Percentiles rank a stretch among this genome's conserved stretches.
phyloP scores from a whole-genome alignment of 2,113 vertebrate genomes.

The Psittacara wagleri region DNA sequence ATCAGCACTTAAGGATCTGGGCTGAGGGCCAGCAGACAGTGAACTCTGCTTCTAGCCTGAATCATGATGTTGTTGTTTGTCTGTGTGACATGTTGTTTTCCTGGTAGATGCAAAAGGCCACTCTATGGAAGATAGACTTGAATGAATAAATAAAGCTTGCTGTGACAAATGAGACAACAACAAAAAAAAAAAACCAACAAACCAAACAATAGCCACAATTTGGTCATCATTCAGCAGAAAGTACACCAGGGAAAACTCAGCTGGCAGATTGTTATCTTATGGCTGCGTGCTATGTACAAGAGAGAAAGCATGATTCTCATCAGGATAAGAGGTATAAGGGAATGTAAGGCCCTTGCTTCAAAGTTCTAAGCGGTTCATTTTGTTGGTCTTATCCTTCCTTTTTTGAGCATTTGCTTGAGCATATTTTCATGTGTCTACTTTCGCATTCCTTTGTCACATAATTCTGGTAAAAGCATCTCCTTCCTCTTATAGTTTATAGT shows the following conservation, averaged over 20 bases:
- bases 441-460: neutral
- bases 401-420: neutral
- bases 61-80: neutral
- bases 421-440: neutral
- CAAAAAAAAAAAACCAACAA: too few relatives aligned
- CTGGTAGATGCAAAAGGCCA: neutral
- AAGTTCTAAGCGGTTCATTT: neutral
- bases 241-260: neutral
- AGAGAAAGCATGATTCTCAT: neutral
- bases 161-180: neutral
- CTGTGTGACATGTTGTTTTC: neutral
- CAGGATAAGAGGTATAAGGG: neutral
- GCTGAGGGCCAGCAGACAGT: slow-evolving; percentile 2
- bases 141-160: neutral
- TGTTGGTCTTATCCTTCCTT: neutral
- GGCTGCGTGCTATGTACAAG: neutral
- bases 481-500: neutral
- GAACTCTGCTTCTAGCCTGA: neutral
- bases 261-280: neutral
- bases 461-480: neutral
- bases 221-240: neutral
- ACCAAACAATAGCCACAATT: neutral
- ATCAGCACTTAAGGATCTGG: neutral
- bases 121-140: neutral
- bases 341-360: neutral